Base-by-base conservation (phyloP, 2,888 invertebrate species). In the Beris morrisii region DNA sequence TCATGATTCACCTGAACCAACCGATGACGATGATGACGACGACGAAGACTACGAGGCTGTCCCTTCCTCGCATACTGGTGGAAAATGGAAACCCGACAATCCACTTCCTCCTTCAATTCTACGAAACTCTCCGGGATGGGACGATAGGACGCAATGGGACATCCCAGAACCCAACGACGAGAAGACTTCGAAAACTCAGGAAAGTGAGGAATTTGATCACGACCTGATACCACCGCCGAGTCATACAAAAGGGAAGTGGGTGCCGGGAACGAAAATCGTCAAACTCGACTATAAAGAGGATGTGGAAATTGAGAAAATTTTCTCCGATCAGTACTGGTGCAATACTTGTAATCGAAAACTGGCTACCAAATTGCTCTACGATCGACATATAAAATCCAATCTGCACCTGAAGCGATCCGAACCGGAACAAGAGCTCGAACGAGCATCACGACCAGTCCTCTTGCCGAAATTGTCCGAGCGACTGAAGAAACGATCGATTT, bases 231-330 rank as follows among this genome's bases (percentile, higher is more conserved):
- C 89, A 2, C 88, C 89, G 0, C 87, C 88, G 4, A 85, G 84
- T 46, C 86, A 91, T 72, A 90, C 90, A 0, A 87, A 87, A 76
- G 91, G 91, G 0, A 93, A 93, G 82, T 93, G 92, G 92, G 85
- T 91, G 59, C 92, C 91, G 0, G 89, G 89, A 31, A 78, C 83
- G 77, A 71, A 86, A 82, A 76, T 86, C 79, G 65, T 84, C 80
- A 83, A 83, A 81, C 74, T 84, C 77, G 64, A 86, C 52, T 78
- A 77, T 79, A 68, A 82, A 77, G 76, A 83, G 74, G 38, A 38
- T 38, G 50, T 83, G 82, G 75, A 83, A 82, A 9, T 79, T 64
- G 69, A 68, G 22, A 70, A 71, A 64, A 68, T 69, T 9, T 58
- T 79, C 65, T 77, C 84, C 0, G 83, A 87, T 4, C 87, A 88